These are phyloP conservation scores for Lagopus muta DNA, from an alignment of 2,113 vertebrate species.

Conservation along the genomic window DNA sequence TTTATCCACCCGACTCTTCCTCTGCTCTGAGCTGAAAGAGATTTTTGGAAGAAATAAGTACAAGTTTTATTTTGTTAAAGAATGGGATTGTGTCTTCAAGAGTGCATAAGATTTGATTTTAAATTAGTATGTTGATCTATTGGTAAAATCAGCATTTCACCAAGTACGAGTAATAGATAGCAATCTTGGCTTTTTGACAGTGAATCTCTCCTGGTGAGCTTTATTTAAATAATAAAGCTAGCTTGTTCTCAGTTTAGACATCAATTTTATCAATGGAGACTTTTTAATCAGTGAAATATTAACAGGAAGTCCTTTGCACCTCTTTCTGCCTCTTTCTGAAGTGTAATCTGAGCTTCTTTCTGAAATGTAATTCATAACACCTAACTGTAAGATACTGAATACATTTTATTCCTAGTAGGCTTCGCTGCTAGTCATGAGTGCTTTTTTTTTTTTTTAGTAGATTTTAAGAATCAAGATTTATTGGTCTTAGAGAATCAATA, in stretches of 20 bases:
- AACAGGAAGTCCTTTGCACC: neutral
- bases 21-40: neutral
- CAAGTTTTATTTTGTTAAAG: neutral
- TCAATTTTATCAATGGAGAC: neutral
- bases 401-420: neutral
- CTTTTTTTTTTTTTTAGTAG: neutral
- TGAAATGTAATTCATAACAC: neutral
- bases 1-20: neutral
- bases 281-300: neutral
- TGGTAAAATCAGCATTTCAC: neutral
- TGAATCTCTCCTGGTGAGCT: neutral
- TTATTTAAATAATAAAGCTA: neutral
- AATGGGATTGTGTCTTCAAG: neutral
- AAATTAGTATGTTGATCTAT: neutral
- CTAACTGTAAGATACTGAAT: neutral
- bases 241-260: neutral
- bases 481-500: neutral
- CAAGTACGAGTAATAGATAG: neutral
- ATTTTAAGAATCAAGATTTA: neutral
- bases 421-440: neutral
- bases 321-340: neutral
- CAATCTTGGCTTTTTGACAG: neutral
- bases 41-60: neutral
- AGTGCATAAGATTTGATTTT: neutral
- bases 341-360: neutral